Conservation (phyloP, 1,140 invertebrate species). For the Gerris buenoi region DNA sequence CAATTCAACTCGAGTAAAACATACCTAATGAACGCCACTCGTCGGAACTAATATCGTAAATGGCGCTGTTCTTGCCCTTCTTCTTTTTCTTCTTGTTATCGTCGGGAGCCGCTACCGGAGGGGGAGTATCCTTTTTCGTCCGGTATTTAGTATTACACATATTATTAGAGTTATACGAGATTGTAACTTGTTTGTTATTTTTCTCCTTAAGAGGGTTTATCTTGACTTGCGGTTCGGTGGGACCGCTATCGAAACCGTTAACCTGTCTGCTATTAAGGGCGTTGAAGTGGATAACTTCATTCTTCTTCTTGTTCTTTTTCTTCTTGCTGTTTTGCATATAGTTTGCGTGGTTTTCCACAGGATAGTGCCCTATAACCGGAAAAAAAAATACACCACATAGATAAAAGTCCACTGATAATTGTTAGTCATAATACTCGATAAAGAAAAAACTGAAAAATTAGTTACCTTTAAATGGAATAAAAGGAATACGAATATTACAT, state of each 20-base stretch:
- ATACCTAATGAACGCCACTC: constrained; percentile 10
- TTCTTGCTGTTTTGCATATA: constrained; percentile 28
- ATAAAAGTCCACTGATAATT: no score
- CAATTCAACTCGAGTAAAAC: not conserved
- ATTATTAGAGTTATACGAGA: not conserved
- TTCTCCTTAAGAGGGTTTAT: not conserved
- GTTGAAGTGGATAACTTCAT: constrained; percentile 26
- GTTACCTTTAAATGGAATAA: no score
- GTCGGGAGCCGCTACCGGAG: constrained; percentile 2
- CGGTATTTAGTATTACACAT: not conserved
- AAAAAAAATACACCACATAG: no score
- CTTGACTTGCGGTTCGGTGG: not conserved
- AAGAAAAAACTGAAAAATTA: no score
- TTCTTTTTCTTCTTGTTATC: constrained; percentile 23
- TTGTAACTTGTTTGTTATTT: not conserved
- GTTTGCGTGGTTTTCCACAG: not conserved
- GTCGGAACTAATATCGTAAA: constrained; percentile 8
- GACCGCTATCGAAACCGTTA: constrained; percentile 3
- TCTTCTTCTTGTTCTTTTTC: constrained; percentile 45
- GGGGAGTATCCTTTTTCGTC: constrained; percentile 5
- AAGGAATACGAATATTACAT: no score
- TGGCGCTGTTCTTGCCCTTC: constrained; percentile 15
- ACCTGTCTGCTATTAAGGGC: not conserved
- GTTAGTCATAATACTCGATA: no score
- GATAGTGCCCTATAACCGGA: not conserved